Base-by-base conservation (phyloP, 2,113 vertebrate species). In the Neolamprologus ventralis region DNA sequence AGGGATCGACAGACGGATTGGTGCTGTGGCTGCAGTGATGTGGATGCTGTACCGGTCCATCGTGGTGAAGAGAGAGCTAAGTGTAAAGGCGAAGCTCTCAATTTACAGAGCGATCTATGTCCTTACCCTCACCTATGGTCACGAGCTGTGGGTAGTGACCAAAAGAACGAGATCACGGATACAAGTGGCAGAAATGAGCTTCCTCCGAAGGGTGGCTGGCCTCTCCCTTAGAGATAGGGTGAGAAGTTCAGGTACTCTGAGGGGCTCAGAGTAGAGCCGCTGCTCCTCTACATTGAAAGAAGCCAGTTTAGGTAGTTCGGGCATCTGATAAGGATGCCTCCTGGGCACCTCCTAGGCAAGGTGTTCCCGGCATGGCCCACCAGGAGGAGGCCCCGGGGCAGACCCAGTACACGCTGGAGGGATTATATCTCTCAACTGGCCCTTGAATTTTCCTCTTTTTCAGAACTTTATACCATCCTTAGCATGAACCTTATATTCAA, bases 161-260 rank as follows among this genome's bases (percentile, higher is more conserved):
- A 1, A 26, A 57, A 57, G 54, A 26, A 57, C 7, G 1, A 57
- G 21, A 57, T 26, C 2, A 0, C 0, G 2, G 21, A 55, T 55
- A 55, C 54, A 1, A 23, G 53, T 0, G 4, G 53, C 4, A 1
- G 53, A 55, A 55, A 13, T 23, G 11, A 23, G 53, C 11, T 55
- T 23, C 11, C 53, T 54, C n/a, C 2, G 5, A 54, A 12, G 54
- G 54, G 54, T 57, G 23, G 12, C 54, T 1, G 12, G 21, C 23
- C 12, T 57, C 23, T 2, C 23, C 23, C 23, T 26, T 57, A 26
- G 54, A 26, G 53, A 55, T 55, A 54, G n/a, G 53, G 10, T 7
- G 51, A 7, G n/a, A 21, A 21, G 51, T 54, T 54, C 1, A 21
- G 51, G 51, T 11, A 21, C 51, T 53, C 9, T 53, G 19, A 53